Evolutionary conservation across 2,797 vertebrate species (phyloP).

Genomic region (Pseudochirops corinnae): DNA sequence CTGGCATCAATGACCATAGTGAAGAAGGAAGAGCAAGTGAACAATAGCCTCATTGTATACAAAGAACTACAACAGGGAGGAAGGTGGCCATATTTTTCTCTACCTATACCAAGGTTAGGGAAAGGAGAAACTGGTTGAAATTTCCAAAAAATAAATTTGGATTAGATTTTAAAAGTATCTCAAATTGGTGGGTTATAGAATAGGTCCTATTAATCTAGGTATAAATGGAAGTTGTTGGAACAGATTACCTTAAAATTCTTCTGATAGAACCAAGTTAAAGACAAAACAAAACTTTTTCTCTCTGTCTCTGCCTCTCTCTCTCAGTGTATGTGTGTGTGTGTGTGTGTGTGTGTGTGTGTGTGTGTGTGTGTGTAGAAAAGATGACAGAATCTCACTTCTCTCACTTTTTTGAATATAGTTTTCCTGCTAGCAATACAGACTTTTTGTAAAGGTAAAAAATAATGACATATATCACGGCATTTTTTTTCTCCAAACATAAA

Average conservation of each 20-base stretch:
- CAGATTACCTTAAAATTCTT: neutral
- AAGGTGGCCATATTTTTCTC: neutral
- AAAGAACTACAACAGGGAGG: neutral
- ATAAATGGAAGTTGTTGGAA: neutral
- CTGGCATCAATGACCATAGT: accelerated
- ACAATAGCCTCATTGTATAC: neutral
- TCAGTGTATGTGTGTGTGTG: neutral
- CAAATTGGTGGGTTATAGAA: neutral
- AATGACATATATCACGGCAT: neutral
- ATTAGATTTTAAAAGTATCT: neutral
- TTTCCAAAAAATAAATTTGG: neutral
- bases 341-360: too few species aligned
- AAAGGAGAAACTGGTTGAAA: neutral
- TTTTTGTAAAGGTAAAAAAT: neutral
- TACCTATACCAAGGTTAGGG: neutral
- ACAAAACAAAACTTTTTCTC: too few species aligned
- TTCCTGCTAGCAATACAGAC: neutral
- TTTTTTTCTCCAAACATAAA: neutral
- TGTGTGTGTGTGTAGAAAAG: neutral
- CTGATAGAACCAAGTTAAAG: neutral
- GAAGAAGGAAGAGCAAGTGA: neutral
- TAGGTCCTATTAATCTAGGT: neutral
- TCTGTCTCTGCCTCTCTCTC: too few species aligned
- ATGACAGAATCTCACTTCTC: neutral
- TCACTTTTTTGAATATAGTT: neutral